Evolutionary conservation across 64 coral and sea anemone species (phyloP).

Genomic region (Pachyseris speciosa): DNA sequence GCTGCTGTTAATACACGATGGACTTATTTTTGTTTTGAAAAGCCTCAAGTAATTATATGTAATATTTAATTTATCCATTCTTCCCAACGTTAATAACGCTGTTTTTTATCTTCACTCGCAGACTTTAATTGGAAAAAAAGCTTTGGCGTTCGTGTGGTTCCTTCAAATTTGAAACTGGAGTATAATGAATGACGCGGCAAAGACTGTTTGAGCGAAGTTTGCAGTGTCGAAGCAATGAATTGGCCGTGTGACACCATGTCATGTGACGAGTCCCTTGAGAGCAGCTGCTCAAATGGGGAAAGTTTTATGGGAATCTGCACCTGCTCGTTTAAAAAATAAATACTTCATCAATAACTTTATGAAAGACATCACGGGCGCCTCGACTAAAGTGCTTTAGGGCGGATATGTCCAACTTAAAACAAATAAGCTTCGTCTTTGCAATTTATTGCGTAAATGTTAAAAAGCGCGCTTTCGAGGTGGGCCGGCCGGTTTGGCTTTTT

Average conservation of each 20-base stretch:
- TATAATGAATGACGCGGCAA: not conserved
- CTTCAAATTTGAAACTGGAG: not conserved
- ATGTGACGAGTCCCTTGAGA: slow-evolving; percentile 46
- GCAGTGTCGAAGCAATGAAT: slow-evolving; percentile 1
- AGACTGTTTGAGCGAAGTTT: slow-evolving; percentile 2
- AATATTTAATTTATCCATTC: slow-evolving; percentile 99
- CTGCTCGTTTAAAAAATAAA: slow-evolving; percentile 96
- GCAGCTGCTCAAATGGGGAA: slow-evolving; percentile 82
- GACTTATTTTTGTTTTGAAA: slow-evolving; percentile 99
- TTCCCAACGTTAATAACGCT: slow-evolving; percentile 86
- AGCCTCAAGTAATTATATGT: slow-evolving; percentile 99
- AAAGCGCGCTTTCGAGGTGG: slow-evolving; percentile 50
- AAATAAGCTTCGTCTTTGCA: slow-evolving; percentile 82
- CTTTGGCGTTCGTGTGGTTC: slow-evolving; percentile 22
- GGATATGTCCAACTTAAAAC: slow-evolving; percentile 92
- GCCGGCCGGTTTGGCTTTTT: slow-evolving; percentile 21
- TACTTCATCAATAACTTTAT: slow-evolving; percentile 99
- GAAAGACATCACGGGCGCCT: slow-evolving; percentile 96
- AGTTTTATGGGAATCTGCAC: slow-evolving; percentile 94
- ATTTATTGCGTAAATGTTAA: slow-evolving; percentile 87
- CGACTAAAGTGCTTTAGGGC: slow-evolving; percentile 95
- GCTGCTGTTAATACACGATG: slow-evolving; percentile 84
- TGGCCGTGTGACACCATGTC: slow-evolving; percentile 39
- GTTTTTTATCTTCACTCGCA: slow-evolving; percentile 82
- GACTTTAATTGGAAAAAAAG: slow-evolving; percentile 90